Base-by-base conservation (phyloP, 2,888 invertebrate species). In the Papilio elwesi region DNA sequence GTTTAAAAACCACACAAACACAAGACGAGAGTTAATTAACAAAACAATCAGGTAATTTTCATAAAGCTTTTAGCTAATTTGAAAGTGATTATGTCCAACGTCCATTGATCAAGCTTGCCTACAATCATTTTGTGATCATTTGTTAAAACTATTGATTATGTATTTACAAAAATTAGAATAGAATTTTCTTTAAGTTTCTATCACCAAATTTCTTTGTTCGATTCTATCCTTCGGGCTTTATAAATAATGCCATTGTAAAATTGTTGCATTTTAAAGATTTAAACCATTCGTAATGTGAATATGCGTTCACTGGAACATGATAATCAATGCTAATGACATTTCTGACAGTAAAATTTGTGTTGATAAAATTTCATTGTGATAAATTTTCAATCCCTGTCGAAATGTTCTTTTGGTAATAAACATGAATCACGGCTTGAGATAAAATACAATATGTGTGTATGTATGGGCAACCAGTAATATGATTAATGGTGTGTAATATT, bases 381-480 rank as follows among this genome's bases (percentile, higher is more conserved):
- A 43, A 43, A 71, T 52, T 52, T 67, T 49, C 36, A 11, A 38
- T 15, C 16, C 49, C n/a, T n/a, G 36, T 55, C 48, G 55, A 65
- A 70, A 64, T 64, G 48, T 12, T 65, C 49, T 36, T 49, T 62
- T 67, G 62, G 53, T 63, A 53, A 26, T 57, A 66, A 66, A 52
- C 10, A 52, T 67, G 66, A 53, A 12, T 62, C 52, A 15, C 47
- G 15, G 15, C 12, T 16, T 26, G 48, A 26, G 49, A 64, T 49
- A 49, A 49, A 64, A 36, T 10, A 8, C 64, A 26, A 47, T 13
- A 26, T 49, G 8, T 49, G 48, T 48, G 8, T 2, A 38, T 13
- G 13, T 55, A 12, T 43, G 43, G 6, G 10, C 48, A 3, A 10
- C 5, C 13, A 8, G 36, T 7, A 26, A 71, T 43, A 55, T 43